Conservation (phyloP, 2,888 invertebrate genomes). For the Bibio marci region DNA sequence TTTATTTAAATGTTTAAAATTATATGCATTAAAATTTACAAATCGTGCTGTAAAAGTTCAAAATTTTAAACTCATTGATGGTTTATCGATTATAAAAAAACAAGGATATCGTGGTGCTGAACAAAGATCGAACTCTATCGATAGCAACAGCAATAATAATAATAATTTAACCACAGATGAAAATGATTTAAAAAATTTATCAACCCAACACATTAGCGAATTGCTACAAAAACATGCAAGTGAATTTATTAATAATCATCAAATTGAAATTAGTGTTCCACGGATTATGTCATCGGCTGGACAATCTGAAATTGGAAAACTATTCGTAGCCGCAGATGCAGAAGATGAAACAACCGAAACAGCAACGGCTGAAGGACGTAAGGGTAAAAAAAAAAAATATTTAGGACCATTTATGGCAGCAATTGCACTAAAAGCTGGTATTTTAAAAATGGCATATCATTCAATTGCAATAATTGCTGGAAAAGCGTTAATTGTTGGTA, state of each 20-base stretch:
- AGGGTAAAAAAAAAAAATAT: slow-evolving; percentile 42
- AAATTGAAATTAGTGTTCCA: slow-evolving; percentile 35
- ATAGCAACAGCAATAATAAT: slow-evolving; percentile 11
- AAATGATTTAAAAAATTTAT: slow-evolving; percentile 39
- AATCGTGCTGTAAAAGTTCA: slow-evolving; percentile 46
- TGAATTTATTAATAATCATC: slow-evolving; percentile 41
- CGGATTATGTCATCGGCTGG: slow-evolving; percentile 29
- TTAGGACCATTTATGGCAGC: slow-evolving; percentile 49
- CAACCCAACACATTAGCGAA: slow-evolving; percentile 41
- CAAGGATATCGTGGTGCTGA: slow-evolving; percentile 9
- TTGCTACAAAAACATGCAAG: slow-evolving; percentile 37
- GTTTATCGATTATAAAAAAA: slow-evolving; percentile 36
- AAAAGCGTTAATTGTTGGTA: slow-evolving; percentile 65
- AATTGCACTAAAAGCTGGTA: slow-evolving; percentile 51
- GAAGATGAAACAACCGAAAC: too few relatives aligned
- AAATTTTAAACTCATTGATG: slow-evolving; percentile 41
- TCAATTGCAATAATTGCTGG: slow-evolving; percentile 61
- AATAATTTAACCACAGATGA: slow-evolving; percentile 32
- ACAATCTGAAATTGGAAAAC: slow-evolving; percentile 21
- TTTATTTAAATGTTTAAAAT: slow-evolving; percentile 51
- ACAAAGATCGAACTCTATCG: too few relatives aligned
- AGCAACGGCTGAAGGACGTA: slow-evolving; percentile 39
- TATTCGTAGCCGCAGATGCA: too few relatives aligned
- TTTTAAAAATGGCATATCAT: slow-evolving; percentile 56
- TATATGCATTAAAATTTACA: slow-evolving; percentile 46